Percentiles rank a stretch among this genome's conserved stretches.
Evolutionary conservation across 1,140 invertebrate genomes (phyloP).

Genomic region (Microplitis demolitor): DNA sequence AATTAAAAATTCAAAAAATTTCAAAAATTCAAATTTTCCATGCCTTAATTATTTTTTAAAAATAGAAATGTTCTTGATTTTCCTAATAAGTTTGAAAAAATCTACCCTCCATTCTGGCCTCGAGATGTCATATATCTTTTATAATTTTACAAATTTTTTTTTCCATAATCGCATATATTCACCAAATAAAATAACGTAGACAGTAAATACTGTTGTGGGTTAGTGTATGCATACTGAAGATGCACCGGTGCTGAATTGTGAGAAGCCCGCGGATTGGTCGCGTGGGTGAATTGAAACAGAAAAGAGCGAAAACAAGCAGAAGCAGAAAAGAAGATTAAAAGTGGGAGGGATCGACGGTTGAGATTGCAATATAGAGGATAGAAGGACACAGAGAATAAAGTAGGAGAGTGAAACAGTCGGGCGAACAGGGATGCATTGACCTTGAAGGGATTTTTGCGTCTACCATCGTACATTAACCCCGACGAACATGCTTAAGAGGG

Average conservation of each 20-base stretch:
- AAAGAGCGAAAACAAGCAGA: background rate
- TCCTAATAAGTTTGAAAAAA: too few species aligned
- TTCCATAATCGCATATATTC: too few species aligned
- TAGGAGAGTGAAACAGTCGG: slow-evolving; percentile 22
- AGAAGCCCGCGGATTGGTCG: slow-evolving; percentile 3
- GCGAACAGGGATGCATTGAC: slow-evolving; percentile 58
- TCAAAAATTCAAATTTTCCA: too few species aligned
- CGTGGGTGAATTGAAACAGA: slow-evolving; percentile 14
- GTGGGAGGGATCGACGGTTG: background rate
- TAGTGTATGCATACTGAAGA: too few species aligned
- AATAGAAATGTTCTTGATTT: too few species aligned
- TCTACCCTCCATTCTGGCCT: too few species aligned
- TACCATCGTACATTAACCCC: slow-evolving; percentile 59
- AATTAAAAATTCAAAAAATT: too few species aligned
- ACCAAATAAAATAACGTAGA: too few species aligned
- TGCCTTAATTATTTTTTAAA: too few species aligned
- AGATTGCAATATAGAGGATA: background rate
- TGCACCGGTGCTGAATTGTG: background rate
- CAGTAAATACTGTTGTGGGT: too few species aligned
- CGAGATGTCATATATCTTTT: too few species aligned
- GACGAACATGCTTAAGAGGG: slow-evolving; percentile 26
- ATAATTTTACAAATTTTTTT: too few species aligned
- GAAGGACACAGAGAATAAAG: background rate
- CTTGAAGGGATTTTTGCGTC: slow-evolving; percentile 63
- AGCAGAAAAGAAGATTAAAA: background rate